Conservation (phyloP, 1,140 invertebrate genomes). For the Heliconius eleuchia region DNA sequence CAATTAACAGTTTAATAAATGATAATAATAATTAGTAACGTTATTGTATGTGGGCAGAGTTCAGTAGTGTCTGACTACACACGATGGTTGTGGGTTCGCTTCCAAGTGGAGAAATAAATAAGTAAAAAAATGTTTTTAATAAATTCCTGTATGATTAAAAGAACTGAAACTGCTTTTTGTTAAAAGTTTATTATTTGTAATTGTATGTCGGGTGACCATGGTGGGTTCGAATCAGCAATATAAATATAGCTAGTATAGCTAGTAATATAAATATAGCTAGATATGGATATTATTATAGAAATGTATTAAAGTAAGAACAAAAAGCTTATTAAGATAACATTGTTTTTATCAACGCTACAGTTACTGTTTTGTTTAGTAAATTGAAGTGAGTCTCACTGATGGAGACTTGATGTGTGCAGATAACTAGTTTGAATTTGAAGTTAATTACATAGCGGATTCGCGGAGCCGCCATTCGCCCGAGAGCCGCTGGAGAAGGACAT, state of each 20-base stretch:
- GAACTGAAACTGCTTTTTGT: too few relatives aligned
- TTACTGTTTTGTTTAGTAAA: constrained; percentile 19
- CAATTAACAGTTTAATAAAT: background rate
- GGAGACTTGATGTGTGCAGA: constrained; percentile 37
- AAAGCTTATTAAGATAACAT: background rate
- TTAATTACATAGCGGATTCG: constrained; percentile 42
- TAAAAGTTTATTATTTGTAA: too few relatives aligned
- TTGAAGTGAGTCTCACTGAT: constrained; percentile 19
- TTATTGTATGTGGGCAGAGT: background rate
- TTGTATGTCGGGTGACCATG: too few relatives aligned
- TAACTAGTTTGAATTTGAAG: constrained; percentile 46
- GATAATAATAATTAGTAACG: background rate
- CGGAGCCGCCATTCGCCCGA: constrained; percentile 50
- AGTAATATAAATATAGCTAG: too few relatives aligned
- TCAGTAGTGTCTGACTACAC: background rate
- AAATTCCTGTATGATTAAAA: too few relatives aligned
- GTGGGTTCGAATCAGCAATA: too few relatives aligned
- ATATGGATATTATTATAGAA: background rate
- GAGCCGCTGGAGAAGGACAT: constrained; percentile 40
- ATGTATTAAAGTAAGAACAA: background rate
- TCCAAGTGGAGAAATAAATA: background rate
- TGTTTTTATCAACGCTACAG: background rate
- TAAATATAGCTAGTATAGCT: too few relatives aligned
- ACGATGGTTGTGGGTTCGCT: background rate
- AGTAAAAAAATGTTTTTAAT: too few relatives aligned